Evolutionary conservation across 2,888 invertebrate genomes (phyloP).

Genomic region (Diachrysia chrysitis): DNA sequence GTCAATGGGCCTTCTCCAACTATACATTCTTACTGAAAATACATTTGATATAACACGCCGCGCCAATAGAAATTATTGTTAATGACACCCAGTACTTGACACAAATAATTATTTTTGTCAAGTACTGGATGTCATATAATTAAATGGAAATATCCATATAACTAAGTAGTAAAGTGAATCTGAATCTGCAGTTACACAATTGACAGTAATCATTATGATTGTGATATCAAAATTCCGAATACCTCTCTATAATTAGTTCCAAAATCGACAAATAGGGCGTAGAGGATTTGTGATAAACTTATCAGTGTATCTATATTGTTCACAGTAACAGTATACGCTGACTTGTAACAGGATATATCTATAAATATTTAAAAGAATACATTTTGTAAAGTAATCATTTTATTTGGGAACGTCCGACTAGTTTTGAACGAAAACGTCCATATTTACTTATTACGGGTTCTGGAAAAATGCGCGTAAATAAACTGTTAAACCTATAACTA

Average conservation of each 20-base stretch:
- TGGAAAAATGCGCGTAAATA: not conserved
- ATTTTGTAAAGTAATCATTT: too few relatives aligned
- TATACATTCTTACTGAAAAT: too few relatives aligned
- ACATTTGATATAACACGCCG: too few relatives aligned
- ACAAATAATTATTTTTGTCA: too few relatives aligned
- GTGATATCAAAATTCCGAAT: not conserved
- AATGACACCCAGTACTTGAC: too few relatives aligned
- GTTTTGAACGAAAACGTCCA: too few relatives aligned
- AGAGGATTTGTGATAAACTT: not conserved
- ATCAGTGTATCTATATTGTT: not conserved
- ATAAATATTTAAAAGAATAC: not conserved
- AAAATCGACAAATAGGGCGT: not conserved
- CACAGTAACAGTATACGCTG: not conserved
- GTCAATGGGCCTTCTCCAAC: too few relatives aligned
- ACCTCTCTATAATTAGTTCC: slow-evolving; percentile 1
- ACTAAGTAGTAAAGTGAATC: not conserved
- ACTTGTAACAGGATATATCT: not conserved
- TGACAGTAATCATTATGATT: not conserved
- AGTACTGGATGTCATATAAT: too few relatives aligned
- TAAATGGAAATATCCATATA: not conserved
- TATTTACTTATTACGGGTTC: not conserved
- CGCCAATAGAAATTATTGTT: too few relatives aligned
- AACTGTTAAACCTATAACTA: not conserved
- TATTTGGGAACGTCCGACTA: too few relatives aligned
- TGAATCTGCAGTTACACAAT: not conserved